These are phyloP conservation scores for Nycteola revayana DNA, from an alignment of 2,888 invertebrate genomes.

Conservation along the genomic window DNA sequence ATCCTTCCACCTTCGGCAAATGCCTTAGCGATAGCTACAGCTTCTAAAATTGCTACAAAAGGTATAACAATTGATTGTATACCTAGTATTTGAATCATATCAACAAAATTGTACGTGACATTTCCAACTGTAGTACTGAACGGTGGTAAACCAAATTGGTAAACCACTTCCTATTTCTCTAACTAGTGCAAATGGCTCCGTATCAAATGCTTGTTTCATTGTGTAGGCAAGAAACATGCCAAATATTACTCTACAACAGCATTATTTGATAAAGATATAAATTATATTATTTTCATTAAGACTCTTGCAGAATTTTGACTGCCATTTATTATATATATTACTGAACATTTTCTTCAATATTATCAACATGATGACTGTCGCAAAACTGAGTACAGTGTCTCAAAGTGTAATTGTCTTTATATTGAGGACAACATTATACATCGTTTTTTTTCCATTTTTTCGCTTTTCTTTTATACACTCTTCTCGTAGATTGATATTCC, in stretches of 20 bases:
- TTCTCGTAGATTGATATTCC: slow-evolving; percentile 20
- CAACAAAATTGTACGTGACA: slow-evolving; percentile 82
- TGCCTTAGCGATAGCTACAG: slow-evolving; percentile 88
- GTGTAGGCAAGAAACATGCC: slow-evolving; percentile 85
- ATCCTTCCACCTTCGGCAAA: slow-evolving; percentile 89
- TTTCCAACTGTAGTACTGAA: slow-evolving; percentile 83
- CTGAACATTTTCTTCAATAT: slow-evolving; percentile 83
- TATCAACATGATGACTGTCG: slow-evolving; percentile 84
- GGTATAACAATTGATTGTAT: slow-evolving; percentile 84
- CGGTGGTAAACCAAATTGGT: slow-evolving; percentile 85
- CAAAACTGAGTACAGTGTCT: slow-evolving; percentile 85
- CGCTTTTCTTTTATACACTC: slow-evolving; percentile 30
- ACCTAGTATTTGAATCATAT: slow-evolving; percentile 84
- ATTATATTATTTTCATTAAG: slow-evolving; percentile 81
- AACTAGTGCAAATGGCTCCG: slow-evolving; percentile 84
- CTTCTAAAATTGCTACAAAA: slow-evolving; percentile 86
- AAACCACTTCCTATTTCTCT: slow-evolving; percentile 86
- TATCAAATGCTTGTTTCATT: slow-evolving; percentile 44
- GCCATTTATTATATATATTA: slow-evolving; percentile 80
- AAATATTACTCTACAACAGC: slow-evolving; percentile 89
- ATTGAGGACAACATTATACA: slow-evolving; percentile 82
- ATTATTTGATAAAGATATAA: slow-evolving; percentile 87
- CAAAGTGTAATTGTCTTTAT: slow-evolving; percentile 82
- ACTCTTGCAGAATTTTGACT: slow-evolving; percentile 70
- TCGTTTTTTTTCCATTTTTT: slow-evolving; percentile 58